phyloP scores from a whole-genome alignment of 2,113 vertebrate species.

The Zosterops borbonicus region DNA sequence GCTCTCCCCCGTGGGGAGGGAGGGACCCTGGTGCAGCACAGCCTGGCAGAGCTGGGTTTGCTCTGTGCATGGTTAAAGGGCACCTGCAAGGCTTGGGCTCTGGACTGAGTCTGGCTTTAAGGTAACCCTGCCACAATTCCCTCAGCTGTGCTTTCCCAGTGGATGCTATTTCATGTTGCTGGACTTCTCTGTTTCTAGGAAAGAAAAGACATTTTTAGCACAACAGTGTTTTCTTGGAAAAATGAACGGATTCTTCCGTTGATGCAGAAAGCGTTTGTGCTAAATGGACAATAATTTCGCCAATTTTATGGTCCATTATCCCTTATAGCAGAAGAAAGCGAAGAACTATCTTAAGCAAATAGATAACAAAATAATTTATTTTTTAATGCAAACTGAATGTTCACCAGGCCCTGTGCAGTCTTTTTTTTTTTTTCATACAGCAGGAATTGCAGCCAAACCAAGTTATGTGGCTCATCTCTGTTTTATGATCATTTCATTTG shows the following conservation, averaged over 20 bases:
- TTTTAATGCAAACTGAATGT: neutral
- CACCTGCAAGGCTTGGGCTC: neutral
- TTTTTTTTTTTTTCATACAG: neutral
- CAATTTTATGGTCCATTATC: neutral
- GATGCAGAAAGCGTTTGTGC: neutral
- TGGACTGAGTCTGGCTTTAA: neutral
- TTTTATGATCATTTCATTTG: constrained; percentile 8
- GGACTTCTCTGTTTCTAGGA: neutral
- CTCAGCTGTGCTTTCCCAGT: neutral
- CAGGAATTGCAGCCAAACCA: constrained; percentile 1
- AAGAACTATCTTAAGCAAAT: neutral
- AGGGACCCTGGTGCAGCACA: neutral
- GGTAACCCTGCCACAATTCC: accelerated
- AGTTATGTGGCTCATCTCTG: constrained; percentile 28
- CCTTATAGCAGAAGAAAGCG: neutral
- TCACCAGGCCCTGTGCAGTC: neutral
- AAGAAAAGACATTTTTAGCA: neutral
- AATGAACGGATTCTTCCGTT: neutral
- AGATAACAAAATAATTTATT: neutral
- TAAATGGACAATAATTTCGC: neutral
- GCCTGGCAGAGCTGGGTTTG: neutral
- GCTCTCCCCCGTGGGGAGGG: accelerated
- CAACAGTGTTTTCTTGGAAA: neutral
- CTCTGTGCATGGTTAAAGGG: accelerated
- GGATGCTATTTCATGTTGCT: neutral